Evolutionary conservation across 2,113 vertebrate genomes (phyloP), one percentile per base, ranked within the genome.

Genomic region (Tachuris rubrigastra): DNA sequence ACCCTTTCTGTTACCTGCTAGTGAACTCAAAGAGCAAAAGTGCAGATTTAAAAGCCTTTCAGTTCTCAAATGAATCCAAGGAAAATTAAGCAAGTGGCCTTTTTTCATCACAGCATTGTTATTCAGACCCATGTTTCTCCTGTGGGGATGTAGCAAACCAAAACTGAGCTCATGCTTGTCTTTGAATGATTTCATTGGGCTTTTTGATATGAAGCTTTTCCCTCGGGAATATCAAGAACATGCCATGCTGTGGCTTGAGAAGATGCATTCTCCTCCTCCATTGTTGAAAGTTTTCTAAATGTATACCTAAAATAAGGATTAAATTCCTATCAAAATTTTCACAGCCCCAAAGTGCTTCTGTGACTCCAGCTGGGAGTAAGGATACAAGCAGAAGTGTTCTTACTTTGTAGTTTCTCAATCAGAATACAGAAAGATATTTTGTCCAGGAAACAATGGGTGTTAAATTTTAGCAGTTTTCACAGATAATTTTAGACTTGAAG

Each of bases 401-500:
- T 69, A 33, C 66, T 85, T 76, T 24, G 13, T 85, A 56, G 20
- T 77, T 71, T n/a, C 67, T 76, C 44, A 22, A 41, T 73, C 14
- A 5, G 24, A 79, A 87, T 66, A 79, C 10, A 62, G 4, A 47
- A 93, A 86, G 39, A 53, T 81, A 73, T 6, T 73, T 74, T 65
- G 31, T 69, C 72, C 63, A 89, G 83, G 49, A 91, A 91, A 80
- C 71, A 85, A 62, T 0, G 0, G 74, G 77, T 76, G 31, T 73
- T 93, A 39, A 87, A 23, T 55, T 78, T 83, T 90, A 52, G 15
- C 69, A 5, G 17, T 80, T 94, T 91, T 79, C 74, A 88, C 67
- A 79, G 85, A 24, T 90, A 37, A 79, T 79, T 91, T 79, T 88
- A 63, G 42, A 63, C 46, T 94, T 85, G 46, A 91, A 96, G 89